Conservation (phyloP, 2,113 vertebrate species). For the Haliaeetus leucogaster region DNA sequence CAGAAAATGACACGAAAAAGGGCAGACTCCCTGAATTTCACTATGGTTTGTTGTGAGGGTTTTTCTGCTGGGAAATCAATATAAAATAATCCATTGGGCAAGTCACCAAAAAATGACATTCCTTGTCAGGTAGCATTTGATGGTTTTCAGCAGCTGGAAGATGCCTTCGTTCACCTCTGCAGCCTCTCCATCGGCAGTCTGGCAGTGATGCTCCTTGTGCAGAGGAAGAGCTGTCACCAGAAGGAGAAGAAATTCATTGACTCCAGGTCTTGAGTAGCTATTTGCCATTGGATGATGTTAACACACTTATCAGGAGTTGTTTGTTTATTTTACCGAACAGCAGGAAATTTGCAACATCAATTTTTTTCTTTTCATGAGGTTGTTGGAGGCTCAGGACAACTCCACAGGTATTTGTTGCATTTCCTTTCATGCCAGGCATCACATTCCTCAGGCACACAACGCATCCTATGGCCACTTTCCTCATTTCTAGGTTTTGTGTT, state of each 20-base stretch:
- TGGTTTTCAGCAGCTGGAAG: not conserved
- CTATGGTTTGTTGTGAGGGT: not conserved
- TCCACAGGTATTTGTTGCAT: not conserved
- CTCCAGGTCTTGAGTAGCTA: not conserved
- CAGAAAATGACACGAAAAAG: not conserved
- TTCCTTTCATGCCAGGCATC: not conserved
- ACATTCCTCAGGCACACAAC: not conserved
- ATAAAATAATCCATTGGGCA: not conserved
- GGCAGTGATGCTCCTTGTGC: rapidly evolving
- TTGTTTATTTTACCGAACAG: not conserved
- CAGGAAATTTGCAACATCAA: not conserved
- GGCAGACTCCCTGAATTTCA: not conserved
- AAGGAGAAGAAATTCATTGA: no score
- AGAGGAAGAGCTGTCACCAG: not conserved
- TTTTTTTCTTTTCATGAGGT: not conserved
- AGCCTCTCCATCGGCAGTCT: not conserved
- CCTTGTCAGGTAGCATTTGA: no score
- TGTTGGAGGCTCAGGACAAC: not conserved
- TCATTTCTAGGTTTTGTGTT: not conserved
- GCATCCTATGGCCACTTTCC: not conserved
- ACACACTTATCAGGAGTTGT: rapidly evolving
- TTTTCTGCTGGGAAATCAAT: not conserved
- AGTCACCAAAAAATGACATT: not conserved
- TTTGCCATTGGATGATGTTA: not conserved
- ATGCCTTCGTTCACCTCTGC: not conserved